Evolutionary conservation across 2,797 vertebrate genomes (phyloP).

Genomic region (Acanthurus lineatus): DNA sequence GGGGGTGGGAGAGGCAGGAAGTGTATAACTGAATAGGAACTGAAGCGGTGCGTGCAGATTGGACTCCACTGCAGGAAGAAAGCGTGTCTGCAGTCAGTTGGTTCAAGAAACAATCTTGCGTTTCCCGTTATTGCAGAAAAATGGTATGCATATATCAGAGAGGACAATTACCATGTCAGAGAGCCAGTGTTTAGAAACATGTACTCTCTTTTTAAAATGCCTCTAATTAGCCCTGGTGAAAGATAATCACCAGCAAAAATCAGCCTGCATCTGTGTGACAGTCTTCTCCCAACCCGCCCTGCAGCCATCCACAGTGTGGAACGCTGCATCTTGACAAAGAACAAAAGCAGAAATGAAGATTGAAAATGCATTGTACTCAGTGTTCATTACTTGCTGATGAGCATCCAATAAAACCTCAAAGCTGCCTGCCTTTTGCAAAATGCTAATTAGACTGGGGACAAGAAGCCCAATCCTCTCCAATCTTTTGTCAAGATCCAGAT

Average conservation of each 20-base stretch:
- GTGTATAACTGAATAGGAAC: slow-evolving; percentile 24
- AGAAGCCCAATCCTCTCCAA: slow-evolving; percentile 26
- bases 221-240: slow-evolving; percentile 71
- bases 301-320: slow-evolving; percentile 48
- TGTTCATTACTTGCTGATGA: slow-evolving; percentile 48
- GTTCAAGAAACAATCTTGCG: slow-evolving; percentile 26
- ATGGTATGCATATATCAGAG: slow-evolving; percentile 25
- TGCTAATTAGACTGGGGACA: slow-evolving; percentile 60
- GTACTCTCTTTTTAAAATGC: slow-evolving; percentile 65
- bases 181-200: slow-evolving; percentile 56
- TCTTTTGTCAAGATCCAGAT: slow-evolving; percentile 57
- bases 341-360: slow-evolving; percentile 43
- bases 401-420: slow-evolving; percentile 48
- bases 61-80: not conserved
- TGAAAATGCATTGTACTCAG: slow-evolving; percentile 43
- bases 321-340: slow-evolving; percentile 49
- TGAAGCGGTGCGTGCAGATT: not conserved
- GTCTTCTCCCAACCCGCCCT: slow-evolving; percentile 13
- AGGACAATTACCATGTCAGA: slow-evolving; percentile 59
- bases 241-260: slow-evolving; percentile 74
- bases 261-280: slow-evolving; percentile 73
- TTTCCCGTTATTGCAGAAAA: slow-evolving; percentile 13
- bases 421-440: slow-evolving; percentile 47
- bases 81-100: slow-evolving; percentile 33
- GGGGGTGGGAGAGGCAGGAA: slow-evolving; percentile 1